phyloP scores from a whole-genome alignment of 2,888 invertebrate genomes.

The Tryphoninae sp. region DNA sequence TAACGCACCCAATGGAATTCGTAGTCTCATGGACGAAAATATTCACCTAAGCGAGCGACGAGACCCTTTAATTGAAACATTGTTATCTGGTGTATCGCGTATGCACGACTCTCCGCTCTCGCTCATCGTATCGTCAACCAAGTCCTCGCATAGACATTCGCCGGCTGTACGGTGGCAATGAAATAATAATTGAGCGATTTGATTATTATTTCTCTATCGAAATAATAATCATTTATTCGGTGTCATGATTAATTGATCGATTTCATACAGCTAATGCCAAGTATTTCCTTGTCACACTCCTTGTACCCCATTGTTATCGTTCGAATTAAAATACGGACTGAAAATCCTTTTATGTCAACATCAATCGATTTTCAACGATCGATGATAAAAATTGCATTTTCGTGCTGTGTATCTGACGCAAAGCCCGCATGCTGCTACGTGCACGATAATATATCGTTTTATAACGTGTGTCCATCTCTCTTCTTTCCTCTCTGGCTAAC shows the following conservation, averaged over 20 bases:
- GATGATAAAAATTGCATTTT: background rate
- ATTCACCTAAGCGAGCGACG: slow-evolving; percentile 5
- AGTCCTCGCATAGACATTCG: background rate
- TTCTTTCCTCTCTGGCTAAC: background rate
- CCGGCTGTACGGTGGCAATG: background rate
- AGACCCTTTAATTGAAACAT: slow-evolving; percentile 39
- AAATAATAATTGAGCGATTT: slow-evolving; percentile 8
- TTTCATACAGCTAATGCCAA: too few species aligned
- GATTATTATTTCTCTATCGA: background rate
- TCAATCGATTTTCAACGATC: too few species aligned
- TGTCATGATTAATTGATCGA: background rate
- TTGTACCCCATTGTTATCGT: too few species aligned
- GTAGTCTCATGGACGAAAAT: background rate
- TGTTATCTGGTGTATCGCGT: slow-evolving; percentile 18
- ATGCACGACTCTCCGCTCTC: background rate
- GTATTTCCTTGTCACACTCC: too few species aligned
- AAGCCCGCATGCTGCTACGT: slow-evolving; percentile 29
- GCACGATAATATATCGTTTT: slow-evolving; percentile 33
- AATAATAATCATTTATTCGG: background rate
- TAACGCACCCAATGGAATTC: background rate
- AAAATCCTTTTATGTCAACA: too few species aligned
- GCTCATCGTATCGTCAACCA: background rate
- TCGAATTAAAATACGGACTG: too few species aligned
- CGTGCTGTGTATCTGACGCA: slow-evolving; percentile 24
- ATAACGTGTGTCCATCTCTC: slow-evolving; percentile 5